phyloP scores from a whole-genome alignment of 1,140 invertebrate genomes.

The Ostrea edulis region DNA sequence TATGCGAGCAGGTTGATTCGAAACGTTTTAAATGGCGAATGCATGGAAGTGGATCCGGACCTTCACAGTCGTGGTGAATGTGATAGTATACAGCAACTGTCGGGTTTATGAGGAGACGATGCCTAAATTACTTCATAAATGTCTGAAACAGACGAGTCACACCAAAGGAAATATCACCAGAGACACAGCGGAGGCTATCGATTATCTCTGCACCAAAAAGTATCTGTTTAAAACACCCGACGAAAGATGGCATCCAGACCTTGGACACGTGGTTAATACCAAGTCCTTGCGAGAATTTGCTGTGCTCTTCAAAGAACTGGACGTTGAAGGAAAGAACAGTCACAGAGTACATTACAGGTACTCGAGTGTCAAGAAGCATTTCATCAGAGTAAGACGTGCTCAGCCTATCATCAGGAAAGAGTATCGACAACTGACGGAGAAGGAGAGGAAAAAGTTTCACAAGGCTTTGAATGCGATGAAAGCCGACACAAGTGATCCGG shows the following conservation, averaged over 20 bases:
- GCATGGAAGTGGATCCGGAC: background rate
- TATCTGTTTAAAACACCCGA: conserved; percentile 16
- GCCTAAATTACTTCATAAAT: background rate
- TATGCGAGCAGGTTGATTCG: background rate
- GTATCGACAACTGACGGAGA: background rate
- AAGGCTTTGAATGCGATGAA: background rate
- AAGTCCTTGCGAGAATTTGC: background rate
- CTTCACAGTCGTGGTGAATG: background rate
- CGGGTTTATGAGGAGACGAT: background rate
- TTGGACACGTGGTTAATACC: conserved; percentile 6
- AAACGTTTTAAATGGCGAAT: background rate
- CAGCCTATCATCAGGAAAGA: background rate
- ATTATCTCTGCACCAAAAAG: conserved; percentile 27
- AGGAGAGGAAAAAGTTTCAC: background rate
- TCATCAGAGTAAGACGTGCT: background rate
- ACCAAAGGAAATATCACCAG: background rate
- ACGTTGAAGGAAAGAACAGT: background rate
- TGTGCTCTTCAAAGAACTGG: background rate
- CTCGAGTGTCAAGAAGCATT: conserved; percentile 12
- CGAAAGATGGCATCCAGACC: conserved; percentile 23
- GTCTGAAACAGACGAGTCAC: background rate
- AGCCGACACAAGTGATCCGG: conserved; percentile 20
- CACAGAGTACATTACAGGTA: conserved; percentile 23
- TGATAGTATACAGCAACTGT: background rate
- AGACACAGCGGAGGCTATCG: background rate